Evolutionary conservation across 2,797 vertebrate genomes (phyloP).

Genomic region (Malurus leucopterus): DNA sequence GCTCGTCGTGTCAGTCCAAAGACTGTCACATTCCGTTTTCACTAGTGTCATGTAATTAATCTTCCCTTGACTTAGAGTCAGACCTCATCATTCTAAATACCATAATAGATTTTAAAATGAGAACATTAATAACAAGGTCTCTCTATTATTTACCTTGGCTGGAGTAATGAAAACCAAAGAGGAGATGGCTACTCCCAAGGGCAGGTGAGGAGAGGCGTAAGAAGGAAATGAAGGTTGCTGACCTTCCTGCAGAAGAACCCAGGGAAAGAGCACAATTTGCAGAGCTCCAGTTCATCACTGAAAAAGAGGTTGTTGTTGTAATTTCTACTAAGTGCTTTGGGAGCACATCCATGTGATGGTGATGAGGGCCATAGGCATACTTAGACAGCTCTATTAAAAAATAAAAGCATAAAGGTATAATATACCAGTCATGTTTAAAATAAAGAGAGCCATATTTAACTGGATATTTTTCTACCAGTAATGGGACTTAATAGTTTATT

Average conservation of each 20-base stretch:
- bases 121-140: slow-evolving; percentile 43
- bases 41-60: slow-evolving; percentile 58
- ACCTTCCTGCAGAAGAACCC: slow-evolving; percentile 46
- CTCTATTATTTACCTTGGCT: slow-evolving; percentile 49
- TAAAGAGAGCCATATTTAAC: not conserved
- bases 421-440: not conserved
- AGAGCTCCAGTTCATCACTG: slow-evolving; percentile 11
- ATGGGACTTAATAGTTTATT: not conserved
- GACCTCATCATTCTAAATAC: slow-evolving; percentile 48
- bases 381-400: slow-evolving; percentile 23
- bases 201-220: slow-evolving; percentile 24
- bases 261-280: slow-evolving; percentile 19
- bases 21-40: slow-evolving; percentile 58
- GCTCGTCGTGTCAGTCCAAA: slow-evolving; percentile 43
- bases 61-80: slow-evolving; percentile 49
- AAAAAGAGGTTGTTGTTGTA: slow-evolving; percentile 35
- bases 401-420: not conserved
- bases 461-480: not conserved
- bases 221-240: slow-evolving; percentile 27
- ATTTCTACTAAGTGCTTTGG: slow-evolving; percentile 17
- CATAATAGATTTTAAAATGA: slow-evolving; percentile 39
- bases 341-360: not conserved
- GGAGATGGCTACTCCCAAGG: slow-evolving; percentile 46
- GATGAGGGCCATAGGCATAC: not conserved
- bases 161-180: slow-evolving; percentile 25